Conservation (phyloP, 2,113 vertebrate genomes). For the Scytalopus superciliaris region DNA sequence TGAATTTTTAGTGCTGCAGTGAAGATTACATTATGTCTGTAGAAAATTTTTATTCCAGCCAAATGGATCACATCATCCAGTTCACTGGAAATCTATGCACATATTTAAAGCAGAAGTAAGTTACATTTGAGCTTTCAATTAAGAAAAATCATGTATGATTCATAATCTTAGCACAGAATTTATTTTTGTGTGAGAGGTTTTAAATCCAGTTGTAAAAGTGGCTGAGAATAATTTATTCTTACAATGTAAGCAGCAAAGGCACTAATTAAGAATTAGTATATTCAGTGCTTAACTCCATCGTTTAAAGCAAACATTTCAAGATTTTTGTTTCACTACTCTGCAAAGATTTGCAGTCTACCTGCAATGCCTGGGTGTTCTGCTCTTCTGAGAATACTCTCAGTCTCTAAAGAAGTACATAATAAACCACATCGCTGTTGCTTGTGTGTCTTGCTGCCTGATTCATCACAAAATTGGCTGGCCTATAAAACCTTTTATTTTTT, state of each 20-base stretch:
- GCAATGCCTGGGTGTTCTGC: not conserved
- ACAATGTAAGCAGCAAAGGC: not conserved
- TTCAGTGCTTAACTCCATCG: conserved; percentile 25
- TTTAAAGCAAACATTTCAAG: conserved; percentile 55
- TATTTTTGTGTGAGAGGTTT: not conserved
- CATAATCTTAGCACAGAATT: not conserved
- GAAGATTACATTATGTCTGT: conserved; percentile 38
- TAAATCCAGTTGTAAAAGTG: conserved; percentile 20
- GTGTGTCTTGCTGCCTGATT: not conserved
- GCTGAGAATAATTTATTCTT: conserved; percentile 57
- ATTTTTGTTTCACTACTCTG: conserved; percentile 18
- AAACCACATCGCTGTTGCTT: conserved; percentile 1
- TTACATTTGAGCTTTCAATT: conserved; percentile 23
- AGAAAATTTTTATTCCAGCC: conserved; percentile 45
- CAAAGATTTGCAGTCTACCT: conserved; percentile 4
- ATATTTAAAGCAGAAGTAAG: not conserved
- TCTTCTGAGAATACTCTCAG: conserved; percentile 40
- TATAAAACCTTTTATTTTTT: not conserved
- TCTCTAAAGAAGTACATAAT: not conserved
- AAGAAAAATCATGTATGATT: conserved; percentile 21
- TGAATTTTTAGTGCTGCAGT: conserved; percentile 25
- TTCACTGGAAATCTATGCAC: conserved; percentile 42
- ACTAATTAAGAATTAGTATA: conserved; percentile 48
- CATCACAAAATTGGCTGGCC: conserved; percentile 6
- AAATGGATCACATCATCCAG: conserved; percentile 36